A percentile compares a stretch with the other conserved stretches of the same genome.
phyloP scores from a whole-genome alignment of 2,113 vertebrate genomes.

The Harpagus bidentatus region DNA sequence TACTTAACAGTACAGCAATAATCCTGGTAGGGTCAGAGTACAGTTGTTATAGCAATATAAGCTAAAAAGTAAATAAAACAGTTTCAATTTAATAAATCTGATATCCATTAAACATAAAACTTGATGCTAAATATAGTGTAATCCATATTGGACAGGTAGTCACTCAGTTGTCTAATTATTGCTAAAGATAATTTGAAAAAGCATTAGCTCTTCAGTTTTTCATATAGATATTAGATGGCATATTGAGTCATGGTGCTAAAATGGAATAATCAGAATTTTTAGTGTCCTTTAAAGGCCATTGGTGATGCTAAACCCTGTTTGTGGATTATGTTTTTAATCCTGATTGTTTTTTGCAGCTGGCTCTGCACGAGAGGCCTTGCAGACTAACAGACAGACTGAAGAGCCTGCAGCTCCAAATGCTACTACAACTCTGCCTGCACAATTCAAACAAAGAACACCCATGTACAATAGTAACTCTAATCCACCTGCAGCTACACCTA shows the following conservation, averaged over 20 bases:
- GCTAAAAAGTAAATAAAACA: background rate
- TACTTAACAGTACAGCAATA: background rate
- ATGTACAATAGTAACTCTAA: conserved; percentile 92
- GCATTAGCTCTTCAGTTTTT: background rate
- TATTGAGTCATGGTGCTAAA: background rate
- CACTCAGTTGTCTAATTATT: background rate
- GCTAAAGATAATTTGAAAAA: background rate
- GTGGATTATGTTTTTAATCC: background rate
- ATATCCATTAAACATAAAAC: background rate
- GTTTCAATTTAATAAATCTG: background rate
- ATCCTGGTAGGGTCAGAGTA: background rate
- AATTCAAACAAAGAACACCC: conserved; percentile 93
- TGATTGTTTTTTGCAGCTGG: conserved; percentile 70
- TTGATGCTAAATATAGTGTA: background rate
- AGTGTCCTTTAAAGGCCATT: background rate
- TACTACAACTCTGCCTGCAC: conserved; percentile 77
- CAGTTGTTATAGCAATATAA: background rate
- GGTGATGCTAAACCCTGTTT: background rate
- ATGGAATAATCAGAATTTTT: background rate
- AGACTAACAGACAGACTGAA: conserved; percentile 85
- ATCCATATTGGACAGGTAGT: background rate
- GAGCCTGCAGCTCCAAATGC: conserved; percentile 79
- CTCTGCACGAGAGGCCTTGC: conserved; percentile 84
- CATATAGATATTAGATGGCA: background rate
- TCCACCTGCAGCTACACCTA: conserved; percentile 76